A percentile compares a stretch with the other conserved stretches of the same genome.
Conservation (phyloP, 2,888 invertebrate genomes). For the Monochamus alternatus region DNA sequence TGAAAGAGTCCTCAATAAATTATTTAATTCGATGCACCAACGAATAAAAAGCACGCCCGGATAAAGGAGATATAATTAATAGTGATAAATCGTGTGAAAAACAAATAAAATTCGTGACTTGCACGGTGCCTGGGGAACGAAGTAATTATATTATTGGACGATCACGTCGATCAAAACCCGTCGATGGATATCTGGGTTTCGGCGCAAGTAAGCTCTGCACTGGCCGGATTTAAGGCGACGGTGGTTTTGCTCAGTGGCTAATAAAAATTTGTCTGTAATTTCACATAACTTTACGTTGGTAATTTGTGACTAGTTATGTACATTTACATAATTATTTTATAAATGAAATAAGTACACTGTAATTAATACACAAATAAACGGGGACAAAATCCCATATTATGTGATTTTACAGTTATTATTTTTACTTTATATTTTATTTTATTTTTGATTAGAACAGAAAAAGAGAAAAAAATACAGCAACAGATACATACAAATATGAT, state of each 20-base stretch:
- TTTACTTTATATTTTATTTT: too few relatives aligned
- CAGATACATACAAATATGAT: too few relatives aligned
- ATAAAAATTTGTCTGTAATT: too few relatives aligned
- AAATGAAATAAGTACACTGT: too few relatives aligned
- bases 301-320: too few relatives aligned
- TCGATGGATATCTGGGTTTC: constrained; percentile 40
- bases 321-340: too few relatives aligned
- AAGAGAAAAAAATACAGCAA: too few relatives aligned
- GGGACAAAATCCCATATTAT: too few relatives aligned
- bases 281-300: too few relatives aligned
- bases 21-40: constrained; percentile 42
- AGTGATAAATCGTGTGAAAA: constrained; percentile 62
- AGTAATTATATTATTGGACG: constrained; percentile 55
- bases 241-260: constrained; percentile 13
- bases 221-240: constrained; percentile 26
- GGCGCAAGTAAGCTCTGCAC: constrained; percentile 30
- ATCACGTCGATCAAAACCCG: constrained; percentile 54
- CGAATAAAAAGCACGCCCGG: constrained; percentile 44
- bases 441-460: too few relatives aligned
- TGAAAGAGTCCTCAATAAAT: constrained; percentile 52
- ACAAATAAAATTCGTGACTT: constrained; percentile 64
- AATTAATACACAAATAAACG: too few relatives aligned
- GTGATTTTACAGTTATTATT: too few relatives aligned
- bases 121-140: constrained; percentile 54
- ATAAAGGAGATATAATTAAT: constrained; percentile 61